phyloP scores from a whole-genome alignment of 2,113 vertebrate species.

The Corythaeola cristata region DNA sequence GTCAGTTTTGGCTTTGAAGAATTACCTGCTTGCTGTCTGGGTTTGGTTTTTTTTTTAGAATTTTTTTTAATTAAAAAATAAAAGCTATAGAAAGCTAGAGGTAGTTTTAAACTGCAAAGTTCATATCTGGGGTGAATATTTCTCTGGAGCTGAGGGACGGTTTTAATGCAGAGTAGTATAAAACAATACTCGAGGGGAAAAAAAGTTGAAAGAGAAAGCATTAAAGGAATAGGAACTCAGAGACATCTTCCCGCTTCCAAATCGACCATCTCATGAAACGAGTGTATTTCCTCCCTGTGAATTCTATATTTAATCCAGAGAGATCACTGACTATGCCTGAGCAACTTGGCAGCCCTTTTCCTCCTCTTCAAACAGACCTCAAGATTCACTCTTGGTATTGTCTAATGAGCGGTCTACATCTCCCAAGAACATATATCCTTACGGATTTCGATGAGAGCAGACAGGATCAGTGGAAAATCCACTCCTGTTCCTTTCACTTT shows the following conservation, averaged over 20 bases:
- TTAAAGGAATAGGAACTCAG: slow-evolving; percentile 64
- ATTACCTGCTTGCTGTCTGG: slow-evolving; percentile 22
- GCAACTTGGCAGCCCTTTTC: slow-evolving; percentile 40
- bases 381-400: slow-evolving; percentile 24
- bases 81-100: background rate
- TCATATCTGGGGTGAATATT: slow-evolving; percentile 17
- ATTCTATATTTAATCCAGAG: slow-evolving; percentile 57
- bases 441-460: slow-evolving; percentile 11
- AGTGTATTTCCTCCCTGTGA: slow-evolving; percentile 44
- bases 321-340: slow-evolving; percentile 44
- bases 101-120: slow-evolving; percentile 33
- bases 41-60: background rate
- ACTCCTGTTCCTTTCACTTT: slow-evolving; percentile 8
- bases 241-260: slow-evolving; percentile 58
- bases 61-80: slow-evolving; percentile 24
- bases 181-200: slow-evolving; percentile 57
- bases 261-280: slow-evolving; percentile 55
- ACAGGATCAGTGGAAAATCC: slow-evolving; percentile 37
- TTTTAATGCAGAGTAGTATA: slow-evolving; percentile 46
- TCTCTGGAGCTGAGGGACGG: background rate
- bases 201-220: slow-evolving; percentile 60
- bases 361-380: slow-evolving; percentile 56
- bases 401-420: background rate
- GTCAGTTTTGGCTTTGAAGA: slow-evolving; percentile 34
- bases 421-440: slow-evolving; percentile 26